Base-by-base conservation (phyloP, 2,797 vertebrate species). In the Hyperoplus lanceolatus region DNA sequence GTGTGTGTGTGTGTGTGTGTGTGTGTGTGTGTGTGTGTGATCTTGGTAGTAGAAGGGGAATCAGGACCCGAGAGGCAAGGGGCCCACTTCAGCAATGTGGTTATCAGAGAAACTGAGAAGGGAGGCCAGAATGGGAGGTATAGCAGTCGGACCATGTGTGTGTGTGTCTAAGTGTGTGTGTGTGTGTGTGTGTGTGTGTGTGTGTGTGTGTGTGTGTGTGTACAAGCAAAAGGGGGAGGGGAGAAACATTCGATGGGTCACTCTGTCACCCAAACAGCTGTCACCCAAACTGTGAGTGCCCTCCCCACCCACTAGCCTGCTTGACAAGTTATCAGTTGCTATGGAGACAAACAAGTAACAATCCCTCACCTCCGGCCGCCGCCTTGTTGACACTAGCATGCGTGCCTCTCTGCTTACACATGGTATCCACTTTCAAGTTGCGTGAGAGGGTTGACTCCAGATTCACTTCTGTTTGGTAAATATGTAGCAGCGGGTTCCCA, bases 41-140 rank as follows among this genome's bases (percentile, higher is more conserved):
- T 46, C 59, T 62, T 46, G 15, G 67, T 71, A 73, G 78, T 80
- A 9, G 62, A 85, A 81, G 76, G 63, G 67, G 83, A 73, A 78
- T 69, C 61, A 84, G 72, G 11, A 57, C 73, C 38, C 36, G 42
- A 73, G 72, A 85, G 64, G 68, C 67, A 81, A 83, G 91, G 71
- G 92, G 89, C 92, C 90, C 92, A 85, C 81, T 87, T 82, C 72
- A 90, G 91, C 90, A 92, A 92, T 93, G 90, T 92, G 93, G 90
- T 93, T 95, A 94, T 94, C 91, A 59, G 83, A 90, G 80, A 90
- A 83, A 91, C 81, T 83, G 83, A 88, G 89, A 88, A 58, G 86
- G 72, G 65, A 83, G 66, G 75, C 87, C 83, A 87, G 82, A 89
- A 80, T 12, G 75, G 80, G 83, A 91, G 83, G 70, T 77, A 83